Percentiles rank a stretch among this genome's conserved stretches.
These are phyloP conservation scores for Rhyacophila evoluta DNA, from an alignment of 2,888 invertebrate genomes.

Conservation along the genomic window DNA sequence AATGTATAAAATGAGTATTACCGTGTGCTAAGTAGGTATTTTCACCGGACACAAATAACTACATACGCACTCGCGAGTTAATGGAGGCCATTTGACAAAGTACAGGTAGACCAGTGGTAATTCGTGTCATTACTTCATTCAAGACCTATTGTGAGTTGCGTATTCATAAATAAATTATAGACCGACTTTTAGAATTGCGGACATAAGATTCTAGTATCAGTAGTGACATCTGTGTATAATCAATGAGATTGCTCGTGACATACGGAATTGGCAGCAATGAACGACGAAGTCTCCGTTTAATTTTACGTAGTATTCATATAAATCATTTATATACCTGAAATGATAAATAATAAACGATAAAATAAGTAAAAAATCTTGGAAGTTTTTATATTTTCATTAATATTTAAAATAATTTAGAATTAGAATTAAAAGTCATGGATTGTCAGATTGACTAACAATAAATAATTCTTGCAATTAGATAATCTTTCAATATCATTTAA, in stretches of 20 bases:
- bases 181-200: conserved; percentile 6
- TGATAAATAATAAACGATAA: no score
- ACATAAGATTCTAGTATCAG: conserved; percentile 27
- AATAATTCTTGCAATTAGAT: no score
- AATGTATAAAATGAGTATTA: neutral
- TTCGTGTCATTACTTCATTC: conserved; percentile 43
- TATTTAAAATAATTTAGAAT: no score
- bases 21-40: conserved; percentile 1
- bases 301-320: no score
- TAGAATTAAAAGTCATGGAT: no score
- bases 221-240: neutral
- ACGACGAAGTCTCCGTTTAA: no score
- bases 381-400: no score
- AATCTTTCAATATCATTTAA: no score
- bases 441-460: no score
- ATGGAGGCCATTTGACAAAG: conserved; percentile 45
- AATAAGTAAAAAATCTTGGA: no score
- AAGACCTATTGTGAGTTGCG: conserved; percentile 43
- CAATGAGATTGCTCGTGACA: neutral
- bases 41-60: neutral
- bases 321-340: no score
- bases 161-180: conserved; percentile 41
- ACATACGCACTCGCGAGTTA: conserved; percentile 31
- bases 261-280: neutral
- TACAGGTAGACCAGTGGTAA: conserved; percentile 36